A percentile compares a stretch with the other conserved stretches of the same genome.
Evolutionary conservation across 2,888 invertebrate species (phyloP).

Genomic region (Hecatera dysodea): DNA sequence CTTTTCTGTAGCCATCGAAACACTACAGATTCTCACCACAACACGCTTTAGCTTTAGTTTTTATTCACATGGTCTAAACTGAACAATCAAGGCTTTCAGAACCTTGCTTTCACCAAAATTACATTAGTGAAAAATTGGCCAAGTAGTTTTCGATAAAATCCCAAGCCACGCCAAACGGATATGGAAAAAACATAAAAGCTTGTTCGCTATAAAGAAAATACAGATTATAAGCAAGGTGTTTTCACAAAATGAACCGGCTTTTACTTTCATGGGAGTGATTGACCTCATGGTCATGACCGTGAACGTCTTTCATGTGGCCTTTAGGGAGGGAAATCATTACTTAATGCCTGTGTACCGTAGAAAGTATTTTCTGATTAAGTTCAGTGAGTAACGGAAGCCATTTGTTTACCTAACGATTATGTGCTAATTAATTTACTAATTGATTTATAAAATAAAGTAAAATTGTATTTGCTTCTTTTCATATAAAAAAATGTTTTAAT

Average conservation of each 20-base stretch:
- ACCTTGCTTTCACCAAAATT: neutral
- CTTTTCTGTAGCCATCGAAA: no score
- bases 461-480: neutral
- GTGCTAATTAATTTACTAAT: slow-evolving; percentile 28
- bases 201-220: slow-evolving; percentile 20
- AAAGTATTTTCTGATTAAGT: slow-evolving; percentile 38
- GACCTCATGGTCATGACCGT: slow-evolving; percentile 47
- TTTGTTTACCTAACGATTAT: neutral
- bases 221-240: slow-evolving; percentile 27
- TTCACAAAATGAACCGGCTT: slow-evolving; percentile 29
- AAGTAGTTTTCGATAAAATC: slow-evolving; percentile 31
- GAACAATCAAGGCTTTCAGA: neutral
- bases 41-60: neutral
- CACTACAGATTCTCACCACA: neutral
- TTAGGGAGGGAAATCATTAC: slow-evolving; percentile 47
- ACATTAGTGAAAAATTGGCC: neutral
- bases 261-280: slow-evolving; percentile 45
- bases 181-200: slow-evolving; percentile 39
- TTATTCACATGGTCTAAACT: neutral
- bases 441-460: neutral
- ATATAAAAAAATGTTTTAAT: slow-evolving; percentile 3
- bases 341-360: slow-evolving; percentile 27
- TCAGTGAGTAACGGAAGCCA: slow-evolving; percentile 16
- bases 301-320: slow-evolving; percentile 40
- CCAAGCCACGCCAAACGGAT: slow-evolving; percentile 28